Percentiles rank a stretch among this genome's conserved stretches.
Evolutionary conservation across 2,888 invertebrate genomes (phyloP).

Genomic region (Monopis laevigella): DNA sequence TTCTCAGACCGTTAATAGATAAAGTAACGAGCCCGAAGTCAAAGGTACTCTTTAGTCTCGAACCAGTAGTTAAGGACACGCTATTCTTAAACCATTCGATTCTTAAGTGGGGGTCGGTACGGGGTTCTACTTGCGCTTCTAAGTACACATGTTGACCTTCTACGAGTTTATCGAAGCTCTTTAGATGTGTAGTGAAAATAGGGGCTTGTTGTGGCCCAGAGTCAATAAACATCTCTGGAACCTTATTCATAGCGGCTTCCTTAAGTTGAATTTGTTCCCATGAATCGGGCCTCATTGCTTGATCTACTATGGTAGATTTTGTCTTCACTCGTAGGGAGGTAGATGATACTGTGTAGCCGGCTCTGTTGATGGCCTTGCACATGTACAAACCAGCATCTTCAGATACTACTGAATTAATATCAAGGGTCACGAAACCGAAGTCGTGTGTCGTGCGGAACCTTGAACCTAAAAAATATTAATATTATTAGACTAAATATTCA

Average conservation of each 20-base stretch:
- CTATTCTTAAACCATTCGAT: constrained; percentile 96
- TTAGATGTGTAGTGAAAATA: constrained; percentile 93
- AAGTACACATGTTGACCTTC: constrained; percentile 89
- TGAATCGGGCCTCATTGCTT: constrained; percentile 88
- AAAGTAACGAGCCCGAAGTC: constrained; percentile 97
- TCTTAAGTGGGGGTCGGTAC: constrained; percentile 86
- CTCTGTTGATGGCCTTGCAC: constrained; percentile 92
- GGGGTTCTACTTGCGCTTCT: constrained; percentile 91
- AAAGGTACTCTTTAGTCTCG: constrained; percentile 91
- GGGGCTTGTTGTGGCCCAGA: constrained; percentile 90
- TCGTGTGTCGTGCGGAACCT: constrained; percentile 92
- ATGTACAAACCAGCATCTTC: constrained; percentile 94
- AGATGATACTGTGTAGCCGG: constrained; percentile 94
- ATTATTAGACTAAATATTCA: too few species aligned
- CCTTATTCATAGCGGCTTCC: constrained; percentile 91
- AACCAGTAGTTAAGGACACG: constrained; percentile 84
- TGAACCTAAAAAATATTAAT: constrained; percentile 64
- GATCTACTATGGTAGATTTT: constrained; percentile 81
- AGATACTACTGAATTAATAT: constrained; percentile 86
- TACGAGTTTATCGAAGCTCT: constrained; percentile 82
- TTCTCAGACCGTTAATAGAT: constrained; percentile 85
- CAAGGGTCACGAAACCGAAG: constrained; percentile 93
- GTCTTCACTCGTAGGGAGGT: constrained; percentile 89
- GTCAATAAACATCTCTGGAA: constrained; percentile 88
- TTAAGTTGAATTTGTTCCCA: constrained; percentile 92